phyloP scores from a whole-genome alignment of 2,888 invertebrate genomes.

The Eupeodes luniger region DNA sequence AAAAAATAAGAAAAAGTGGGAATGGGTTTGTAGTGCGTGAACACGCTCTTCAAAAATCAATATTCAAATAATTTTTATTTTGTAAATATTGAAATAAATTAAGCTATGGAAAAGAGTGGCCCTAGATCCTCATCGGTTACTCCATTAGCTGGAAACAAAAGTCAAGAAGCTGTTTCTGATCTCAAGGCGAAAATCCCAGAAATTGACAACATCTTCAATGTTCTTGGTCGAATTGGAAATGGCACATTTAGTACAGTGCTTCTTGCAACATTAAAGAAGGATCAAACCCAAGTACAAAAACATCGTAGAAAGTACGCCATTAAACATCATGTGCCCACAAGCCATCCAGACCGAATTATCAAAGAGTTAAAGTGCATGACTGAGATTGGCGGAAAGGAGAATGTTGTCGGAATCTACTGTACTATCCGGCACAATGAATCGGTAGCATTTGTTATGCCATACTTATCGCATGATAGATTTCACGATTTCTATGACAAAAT shows the following conservation, averaged over 20 bases:
- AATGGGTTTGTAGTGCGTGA: neutral
- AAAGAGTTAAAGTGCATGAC: constrained; percentile 92
- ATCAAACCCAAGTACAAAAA: constrained; percentile 82
- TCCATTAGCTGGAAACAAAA: constrained; percentile 25
- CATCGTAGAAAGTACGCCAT: constrained; percentile 89
- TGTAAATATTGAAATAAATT: neutral
- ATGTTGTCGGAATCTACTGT: constrained; percentile 92
- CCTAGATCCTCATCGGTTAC: constrained; percentile 34
- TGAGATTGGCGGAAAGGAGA: constrained; percentile 90
- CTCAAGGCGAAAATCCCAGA: constrained; percentile 85
- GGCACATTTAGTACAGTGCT: constrained; percentile 96
- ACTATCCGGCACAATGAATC: constrained; percentile 91
- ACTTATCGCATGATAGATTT: constrained; percentile 91
- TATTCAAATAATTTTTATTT: neutral
- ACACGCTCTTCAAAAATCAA: neutral
- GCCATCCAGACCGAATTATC: constrained; percentile 92
- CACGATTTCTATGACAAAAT: constrained; percentile 91
- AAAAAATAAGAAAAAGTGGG: neutral
- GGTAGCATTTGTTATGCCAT: constrained; percentile 95
- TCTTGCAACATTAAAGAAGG: constrained; percentile 87
- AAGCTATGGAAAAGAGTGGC: constrained; percentile 43
- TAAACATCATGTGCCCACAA: constrained; percentile 94
- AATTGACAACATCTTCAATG: constrained; percentile 87
- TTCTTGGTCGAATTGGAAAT: constrained; percentile 90
- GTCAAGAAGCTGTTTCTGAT: constrained; percentile 81